phyloP scores from a whole-genome alignment of 2,113 vertebrate genomes.

The Lamprotornis superbus region DNA sequence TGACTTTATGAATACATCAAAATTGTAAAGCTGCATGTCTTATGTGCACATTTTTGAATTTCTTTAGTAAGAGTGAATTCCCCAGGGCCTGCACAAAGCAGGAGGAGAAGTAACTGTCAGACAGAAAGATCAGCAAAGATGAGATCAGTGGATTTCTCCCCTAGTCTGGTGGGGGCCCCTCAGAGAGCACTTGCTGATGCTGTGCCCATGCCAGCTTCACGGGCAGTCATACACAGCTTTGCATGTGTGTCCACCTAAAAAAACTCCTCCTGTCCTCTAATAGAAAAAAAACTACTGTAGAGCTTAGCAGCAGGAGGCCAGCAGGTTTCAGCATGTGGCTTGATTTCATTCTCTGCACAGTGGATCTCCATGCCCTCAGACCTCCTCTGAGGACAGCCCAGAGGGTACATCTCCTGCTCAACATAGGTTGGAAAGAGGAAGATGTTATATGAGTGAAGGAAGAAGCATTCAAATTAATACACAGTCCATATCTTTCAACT shows the following conservation, averaged over 20 bases:
- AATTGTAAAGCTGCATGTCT: background rate
- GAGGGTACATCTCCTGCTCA: background rate
- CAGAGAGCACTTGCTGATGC: background rate
- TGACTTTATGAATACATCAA: background rate
- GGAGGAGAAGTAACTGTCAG: background rate
- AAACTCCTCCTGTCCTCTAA: background rate
- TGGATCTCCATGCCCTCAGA: background rate
- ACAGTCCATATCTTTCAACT: background rate
- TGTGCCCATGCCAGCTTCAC: background rate
- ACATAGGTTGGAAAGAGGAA: background rate
- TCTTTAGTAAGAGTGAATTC: background rate
- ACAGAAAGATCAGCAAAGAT: background rate
- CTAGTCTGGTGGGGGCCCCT: background rate
- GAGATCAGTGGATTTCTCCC: background rate
- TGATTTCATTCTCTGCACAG: background rate
- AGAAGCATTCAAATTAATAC: background rate
- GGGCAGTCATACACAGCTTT: background rate
- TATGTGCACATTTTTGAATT: background rate
- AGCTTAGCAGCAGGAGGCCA: background rate
- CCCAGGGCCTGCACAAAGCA: background rate
- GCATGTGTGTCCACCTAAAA: background rate
- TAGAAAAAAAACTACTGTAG: background rate
- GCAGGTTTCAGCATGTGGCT: background rate
- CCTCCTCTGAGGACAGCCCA: background rate
- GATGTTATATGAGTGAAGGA: background rate